Evolutionary conservation across 2,113 vertebrate species (phyloP), one percentile per base, ranked within the genome.

Genomic region (Percopsis transmontana): DNA sequence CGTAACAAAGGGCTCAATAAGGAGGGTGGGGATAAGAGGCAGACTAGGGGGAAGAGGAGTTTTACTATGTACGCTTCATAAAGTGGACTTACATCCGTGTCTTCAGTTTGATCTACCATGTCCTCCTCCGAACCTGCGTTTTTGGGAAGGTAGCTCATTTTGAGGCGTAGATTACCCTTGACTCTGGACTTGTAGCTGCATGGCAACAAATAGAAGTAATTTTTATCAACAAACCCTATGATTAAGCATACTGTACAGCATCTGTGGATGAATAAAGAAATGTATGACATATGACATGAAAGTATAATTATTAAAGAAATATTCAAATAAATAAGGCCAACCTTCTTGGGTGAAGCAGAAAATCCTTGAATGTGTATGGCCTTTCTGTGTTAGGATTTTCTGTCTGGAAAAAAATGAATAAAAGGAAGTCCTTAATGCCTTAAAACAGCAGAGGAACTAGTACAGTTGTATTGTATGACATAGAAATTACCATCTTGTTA

Each of bases 141-240:
- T 90, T 95, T 96, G 70, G 97, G 97, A 57, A 98, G 85, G 60
- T 98, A 99, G n/a, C 95, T 96, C 96, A 99, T 98, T 93, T 98
- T 99, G 73, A 99, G 92, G 85, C 97, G 91, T 80, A 99, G 94
- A 74, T 97, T 93, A 80, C 97, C 97, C 91, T 98, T 98, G 72
- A 99, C 96, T 87, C 94, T 94, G 67, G 97, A 98, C 86, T 96
- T 98, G 83, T 96, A 93, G 86, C 97, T 99, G 87, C 15, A 27
- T 20, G 53, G 70, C 66, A 88, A 69, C 19, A 53, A 40, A 72
- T 18, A 50, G 41, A 2, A 74, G 19, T 66, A 39, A 50, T 42
- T 27, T 12, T 23, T 2, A 12, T 54, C 21, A 18, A 7, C 5
- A 58, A 66, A 57, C 9, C 9, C 0, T n/a, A 61, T 47, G 2